Conservation (phyloP, 2,113 vertebrate species). For the Rhipidura dahli region DNA sequence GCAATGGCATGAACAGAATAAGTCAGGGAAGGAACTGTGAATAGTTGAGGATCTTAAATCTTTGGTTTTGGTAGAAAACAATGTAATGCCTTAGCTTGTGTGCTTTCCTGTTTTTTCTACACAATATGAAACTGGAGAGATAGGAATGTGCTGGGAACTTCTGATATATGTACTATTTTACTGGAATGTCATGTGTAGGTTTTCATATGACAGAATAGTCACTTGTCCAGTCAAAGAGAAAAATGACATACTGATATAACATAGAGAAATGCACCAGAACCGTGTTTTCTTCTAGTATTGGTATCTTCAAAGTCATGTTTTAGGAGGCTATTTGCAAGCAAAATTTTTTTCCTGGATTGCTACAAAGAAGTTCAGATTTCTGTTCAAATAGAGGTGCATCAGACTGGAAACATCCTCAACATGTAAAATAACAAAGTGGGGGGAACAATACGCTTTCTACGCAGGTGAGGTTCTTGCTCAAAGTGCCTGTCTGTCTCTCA, state of each 20-base stretch:
- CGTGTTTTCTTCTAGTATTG: neutral
- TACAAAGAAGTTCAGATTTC: neutral
- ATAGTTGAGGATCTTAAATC: neutral
- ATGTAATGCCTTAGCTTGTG: neutral
- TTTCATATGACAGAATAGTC: neutral
- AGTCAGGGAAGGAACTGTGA: neutral
- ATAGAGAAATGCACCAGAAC: neutral
- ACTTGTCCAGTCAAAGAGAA: neutral
- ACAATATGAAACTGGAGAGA: neutral
- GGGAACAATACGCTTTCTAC: neutral
- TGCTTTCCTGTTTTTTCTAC: neutral
- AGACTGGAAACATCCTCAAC: neutral
- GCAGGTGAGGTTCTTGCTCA: neutral
- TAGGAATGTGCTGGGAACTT: neutral
- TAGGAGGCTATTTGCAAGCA: neutral
- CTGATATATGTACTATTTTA: neutral
- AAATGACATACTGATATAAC: neutral
- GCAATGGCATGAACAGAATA: neutral
- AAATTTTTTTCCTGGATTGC: neutral
- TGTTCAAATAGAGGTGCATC: neutral
- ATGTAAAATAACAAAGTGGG: neutral
- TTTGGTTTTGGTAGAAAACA: constrained; percentile 6
- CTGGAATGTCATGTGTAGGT: neutral
- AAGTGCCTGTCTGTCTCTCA: neutral
- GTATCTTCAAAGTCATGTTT: neutral